These are phyloP conservation scores for Buphagus erythrorhynchus DNA, from an alignment of 2,797 vertebrate genomes.

Conservation along the genomic window DNA sequence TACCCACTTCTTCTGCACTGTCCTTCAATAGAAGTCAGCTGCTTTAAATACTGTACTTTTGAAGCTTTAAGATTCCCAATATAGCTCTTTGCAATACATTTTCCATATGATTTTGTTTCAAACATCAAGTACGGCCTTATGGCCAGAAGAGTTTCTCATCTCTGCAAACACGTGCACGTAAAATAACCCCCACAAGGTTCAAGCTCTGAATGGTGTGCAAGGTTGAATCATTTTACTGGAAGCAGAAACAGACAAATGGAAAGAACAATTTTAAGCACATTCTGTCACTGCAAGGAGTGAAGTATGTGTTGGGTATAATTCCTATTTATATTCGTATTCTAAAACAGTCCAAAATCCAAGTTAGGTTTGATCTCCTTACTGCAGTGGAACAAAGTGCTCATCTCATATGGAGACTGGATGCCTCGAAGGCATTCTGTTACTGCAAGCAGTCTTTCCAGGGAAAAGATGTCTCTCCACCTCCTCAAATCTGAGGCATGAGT, in stretches of 20 bases:
- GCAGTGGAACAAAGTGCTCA: constrained; percentile 5
- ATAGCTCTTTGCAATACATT: constrained; percentile 25
- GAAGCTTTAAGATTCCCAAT: constrained; percentile 13
- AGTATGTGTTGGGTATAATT: neutral
- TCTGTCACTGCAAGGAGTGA: constrained; percentile 31
- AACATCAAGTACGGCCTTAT: neutral
- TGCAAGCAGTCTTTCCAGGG: neutral
- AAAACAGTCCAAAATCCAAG: neutral
- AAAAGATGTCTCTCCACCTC: neutral
- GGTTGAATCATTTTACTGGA: constrained; percentile 39
- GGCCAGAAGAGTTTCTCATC: constrained; percentile 30
- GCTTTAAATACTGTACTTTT: constrained; percentile 22
- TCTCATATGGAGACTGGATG: neutral
- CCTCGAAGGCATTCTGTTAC: neutral
- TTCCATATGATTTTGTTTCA: constrained; percentile 68
- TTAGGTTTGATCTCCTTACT: neutral
- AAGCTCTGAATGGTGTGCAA: neutral
- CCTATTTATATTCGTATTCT: constrained; percentile 5
- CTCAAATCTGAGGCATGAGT: rapidly evolving
- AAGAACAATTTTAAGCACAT: constrained; percentile 17
- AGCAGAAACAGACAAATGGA: constrained; percentile 20
- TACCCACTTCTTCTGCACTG: constrained; percentile 9
- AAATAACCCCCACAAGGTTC: neutral
- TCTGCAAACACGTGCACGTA: neutral
- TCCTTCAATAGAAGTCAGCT: constrained; percentile 54